Conservation (phyloP, 1,140 invertebrate species). For the Prorops nasuta region DNA sequence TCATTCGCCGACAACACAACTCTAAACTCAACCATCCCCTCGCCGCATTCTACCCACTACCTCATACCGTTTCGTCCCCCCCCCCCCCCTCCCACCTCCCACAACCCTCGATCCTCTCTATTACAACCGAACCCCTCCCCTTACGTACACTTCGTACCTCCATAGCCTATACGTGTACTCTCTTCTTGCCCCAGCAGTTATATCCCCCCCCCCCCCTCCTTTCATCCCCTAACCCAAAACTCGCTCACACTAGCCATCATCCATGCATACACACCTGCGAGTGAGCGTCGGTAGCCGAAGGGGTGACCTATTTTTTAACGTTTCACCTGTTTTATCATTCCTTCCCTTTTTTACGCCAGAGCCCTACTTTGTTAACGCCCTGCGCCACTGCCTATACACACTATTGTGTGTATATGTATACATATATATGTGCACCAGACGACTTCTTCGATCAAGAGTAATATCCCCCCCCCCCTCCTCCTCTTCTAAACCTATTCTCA, state of each 20-base stretch:
- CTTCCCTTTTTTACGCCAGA: constrained; percentile 32
- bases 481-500: neutral
- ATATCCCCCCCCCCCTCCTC: constrained; percentile 16
- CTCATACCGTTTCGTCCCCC: neutral
- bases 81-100: constrained; percentile 5
- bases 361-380: constrained; percentile 35
- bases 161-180: neutral
- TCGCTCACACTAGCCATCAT: neutral
- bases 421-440: constrained; percentile 17
- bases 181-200: neutral
- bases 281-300: neutral
- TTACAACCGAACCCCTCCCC: neutral
- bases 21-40: constrained; percentile 32
- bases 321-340: constrained; percentile 37
- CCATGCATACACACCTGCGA: constrained; percentile 2
- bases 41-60: neutral
- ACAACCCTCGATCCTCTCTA: neutral
- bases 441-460: constrained; percentile 28
- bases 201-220: constrained; percentile 13
- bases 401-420: no score
- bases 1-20: constrained; percentile 42
- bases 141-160: neutral
- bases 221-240: no score
- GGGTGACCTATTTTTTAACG: constrained; percentile 35
- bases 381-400: constrained; percentile 1